A percentile compares a stretch with the other conserved stretches of the same genome.
Conservation (phyloP, 2,113 vertebrate genomes). For the Hippoglossus stenolepis region DNA sequence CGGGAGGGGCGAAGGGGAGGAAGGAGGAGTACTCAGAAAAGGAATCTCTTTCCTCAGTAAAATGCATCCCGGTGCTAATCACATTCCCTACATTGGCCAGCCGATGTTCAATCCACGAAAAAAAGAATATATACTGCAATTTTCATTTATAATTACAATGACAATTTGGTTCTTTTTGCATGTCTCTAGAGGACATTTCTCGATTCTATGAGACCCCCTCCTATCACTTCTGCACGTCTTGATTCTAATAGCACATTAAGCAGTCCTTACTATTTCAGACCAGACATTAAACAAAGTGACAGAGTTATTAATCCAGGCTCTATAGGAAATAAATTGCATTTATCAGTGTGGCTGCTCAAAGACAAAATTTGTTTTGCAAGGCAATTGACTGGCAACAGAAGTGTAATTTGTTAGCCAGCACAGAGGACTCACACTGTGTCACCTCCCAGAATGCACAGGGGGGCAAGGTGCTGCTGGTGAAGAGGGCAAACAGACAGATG, state of each 20-base stretch:
- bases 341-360: slow-evolving; percentile 43
- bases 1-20: slow-evolving; percentile 53
- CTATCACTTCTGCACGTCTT: slow-evolving; percentile 53
- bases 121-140: slow-evolving; percentile 54
- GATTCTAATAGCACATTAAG: slow-evolving; percentile 57
- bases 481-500: slow-evolving; percentile 10
- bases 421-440: slow-evolving; percentile 11
- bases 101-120: slow-evolving; percentile 28
- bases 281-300: slow-evolving; percentile 36
- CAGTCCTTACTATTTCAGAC: slow-evolving; percentile 55
- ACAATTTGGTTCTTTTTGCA: slow-evolving; percentile 36
- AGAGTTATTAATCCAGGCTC: slow-evolving; percentile 47
- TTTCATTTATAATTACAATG: slow-evolving; percentile 51
- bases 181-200: slow-evolving; percentile 29
- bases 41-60: slow-evolving; percentile 50
- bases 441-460: slow-evolving; percentile 33
- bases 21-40: slow-evolving; percentile 55
- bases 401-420: slow-evolving; percentile 28
- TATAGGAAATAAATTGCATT: slow-evolving; percentile 55
- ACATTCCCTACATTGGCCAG: slow-evolving; percentile 33
- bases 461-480: slow-evolving; percentile 13
- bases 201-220: background rate
- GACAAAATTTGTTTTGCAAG: slow-evolving; percentile 30
- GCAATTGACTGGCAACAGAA: slow-evolving; percentile 15
- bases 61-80: slow-evolving; percentile 76